Evolutionary conservation across 30 jellyfish, hydroid and myxozoan genomes (phyloP), one percentile per base, ranked within the genome.

Genomic region (Aurelia aurita): DNA sequence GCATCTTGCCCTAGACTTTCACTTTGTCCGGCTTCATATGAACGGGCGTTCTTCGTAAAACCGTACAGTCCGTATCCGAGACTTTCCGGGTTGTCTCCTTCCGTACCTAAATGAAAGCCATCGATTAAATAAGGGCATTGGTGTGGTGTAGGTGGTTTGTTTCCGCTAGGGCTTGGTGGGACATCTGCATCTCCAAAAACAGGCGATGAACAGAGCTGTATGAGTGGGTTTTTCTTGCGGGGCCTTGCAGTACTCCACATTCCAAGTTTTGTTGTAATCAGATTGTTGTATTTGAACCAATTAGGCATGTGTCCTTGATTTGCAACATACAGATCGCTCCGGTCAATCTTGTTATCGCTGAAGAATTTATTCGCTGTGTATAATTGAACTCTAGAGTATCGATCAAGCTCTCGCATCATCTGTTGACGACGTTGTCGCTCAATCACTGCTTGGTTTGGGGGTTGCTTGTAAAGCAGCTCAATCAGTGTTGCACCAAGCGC

Each of bases 401-500:
- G 34, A 49, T 71, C 84, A 29, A 71, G 54, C 26, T 71, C 84
- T 71, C 31, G 34, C 84, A 71, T 71, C 44, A 71, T 23, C 1
- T 22, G 13, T 0, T 26, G 3, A 0, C 44, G 27, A 6, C 27
- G 34, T 27, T 31, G 28, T 20, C 68, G 68, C 7, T 71, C 68
- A 23, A 71, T 43, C 6, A 20, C 45, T 39, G 84, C 84, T 35
- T 71, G 84, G 54, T 32, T 15, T 12, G 16, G 35, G 1, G 64
- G 64, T 19, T 68, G 84, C 65, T 39, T 46, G 31, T 49, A 71
- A 26, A 71, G 32, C 43, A 71, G 69, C 3, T 71, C 84, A 39
- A 71, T 71, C 35, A 71, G n/a, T 27, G 84, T 71, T 27, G 84
- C 84, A 19, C 59, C 67, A 20, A 71, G 46, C 4, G 68, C 84